Base-by-base conservation (phyloP, 2,113 vertebrate genomes). In the Dinomys branickii region DNA sequence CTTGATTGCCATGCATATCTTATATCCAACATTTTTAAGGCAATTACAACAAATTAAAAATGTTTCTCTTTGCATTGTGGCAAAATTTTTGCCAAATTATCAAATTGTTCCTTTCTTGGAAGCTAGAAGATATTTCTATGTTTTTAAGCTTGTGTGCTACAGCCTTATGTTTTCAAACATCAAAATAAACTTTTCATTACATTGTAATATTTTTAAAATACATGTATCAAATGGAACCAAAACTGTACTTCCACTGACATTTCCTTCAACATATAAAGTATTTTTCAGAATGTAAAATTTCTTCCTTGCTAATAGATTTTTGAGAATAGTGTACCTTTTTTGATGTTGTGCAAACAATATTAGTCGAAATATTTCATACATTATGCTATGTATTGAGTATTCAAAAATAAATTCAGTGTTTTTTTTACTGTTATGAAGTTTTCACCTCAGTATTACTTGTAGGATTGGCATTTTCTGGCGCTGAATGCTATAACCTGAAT, bases 11-110 rank as follows among this genome's bases (percentile, higher is more conserved):
- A 71, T 52, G 97, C 2, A 9, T 44, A 94, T 94, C 96, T 96
- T 95, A 88, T 80, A 97, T 50, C 35, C 22, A 94, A 95, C 97
- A 95, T 96, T 97, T 90, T 92, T 94, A 94, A 47, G 78, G 8
- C 35, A 81, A 75, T 84, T 85, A 38, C 63, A 61, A n/a, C 0
- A 35, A 91, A 90, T 97, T 58, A 94, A 96, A 96, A 96, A 94
- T 96, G 11, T 44, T 56, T 28, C 24, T 61, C 59, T 94, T 88
- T 56, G 52, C 91, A 28, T 22, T 44, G 69, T 82, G 5, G 56
- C 3, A 78, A 56, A 77, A 1, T 26, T 77, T 61, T 30, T 88
- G 26, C 35, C 3, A 65, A 10, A 80, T 10, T 91, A 50, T 33
- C 44, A 75, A 47, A 54, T 88, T 94, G 7, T 67, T 77, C 2